Conservation (phyloP, 2,888 invertebrate genomes). For the Eristalinus sepulchralis region DNA sequence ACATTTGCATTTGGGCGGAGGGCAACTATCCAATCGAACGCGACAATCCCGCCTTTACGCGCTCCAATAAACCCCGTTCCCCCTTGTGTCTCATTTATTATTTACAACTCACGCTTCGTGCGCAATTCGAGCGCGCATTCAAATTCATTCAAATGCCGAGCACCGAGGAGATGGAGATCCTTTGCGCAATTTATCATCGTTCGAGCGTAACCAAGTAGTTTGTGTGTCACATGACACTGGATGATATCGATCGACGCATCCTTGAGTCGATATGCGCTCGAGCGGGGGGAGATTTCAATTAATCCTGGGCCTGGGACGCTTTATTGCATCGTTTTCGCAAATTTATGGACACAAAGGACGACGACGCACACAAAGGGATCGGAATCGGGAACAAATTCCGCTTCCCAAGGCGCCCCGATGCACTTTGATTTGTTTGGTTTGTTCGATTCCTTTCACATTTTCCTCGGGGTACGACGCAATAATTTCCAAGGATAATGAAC, state of each 20-base stretch:
- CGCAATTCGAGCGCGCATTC: conserved; percentile 34
- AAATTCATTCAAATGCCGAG: conserved; percentile 43
- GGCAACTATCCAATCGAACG: conserved; percentile 55
- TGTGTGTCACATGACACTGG: conserved; percentile 66
- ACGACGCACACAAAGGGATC: conserved; percentile 48
- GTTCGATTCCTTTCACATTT: conserved; percentile 28
- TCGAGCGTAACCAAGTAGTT: conserved; percentile 67
- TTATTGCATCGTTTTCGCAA: background rate
- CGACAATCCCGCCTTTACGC: conserved; percentile 51
- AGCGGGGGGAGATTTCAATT: conserved; percentile 54
- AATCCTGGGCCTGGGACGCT: conserved; percentile 14
- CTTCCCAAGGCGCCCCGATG: conserved; percentile 23
- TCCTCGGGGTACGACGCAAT: conserved; percentile 49
- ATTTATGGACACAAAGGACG: conserved; percentile 3
- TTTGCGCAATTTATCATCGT: conserved; percentile 54
- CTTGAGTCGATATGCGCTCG: conserved; percentile 8
- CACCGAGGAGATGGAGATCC: conserved; percentile 24
- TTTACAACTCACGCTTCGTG: conserved; percentile 38
- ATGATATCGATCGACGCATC: conserved; percentile 59
- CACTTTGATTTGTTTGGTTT: conserved; percentile 67
- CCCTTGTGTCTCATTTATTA: conserved; percentile 41
- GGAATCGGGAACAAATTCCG: conserved; percentile 48
- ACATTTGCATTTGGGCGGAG: conserved; percentile 51
- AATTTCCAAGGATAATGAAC: conserved; percentile 56
- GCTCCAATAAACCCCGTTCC: conserved; percentile 55